Base-by-base conservation (phyloP, 2,797 vertebrate genomes). In the Centropyge bicolor region DNA sequence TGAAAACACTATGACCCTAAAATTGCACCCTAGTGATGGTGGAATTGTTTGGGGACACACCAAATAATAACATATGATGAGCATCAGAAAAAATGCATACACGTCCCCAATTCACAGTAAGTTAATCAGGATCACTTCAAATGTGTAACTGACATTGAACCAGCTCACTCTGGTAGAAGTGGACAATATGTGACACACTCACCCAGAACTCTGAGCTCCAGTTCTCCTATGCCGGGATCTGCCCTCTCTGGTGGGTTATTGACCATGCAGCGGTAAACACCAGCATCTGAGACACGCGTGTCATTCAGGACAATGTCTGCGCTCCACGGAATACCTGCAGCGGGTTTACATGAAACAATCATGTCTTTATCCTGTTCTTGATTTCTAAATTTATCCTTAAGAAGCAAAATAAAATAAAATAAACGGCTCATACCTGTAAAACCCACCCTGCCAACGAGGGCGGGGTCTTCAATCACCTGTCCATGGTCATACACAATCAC, bases 401-500 rank as follows among this genome's bases (percentile, higher is more conserved):
- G 5, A 55, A 35, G 24, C 13, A 64, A 57, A 40, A 43, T 8
- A 8, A 24, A 52, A 52, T 48, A 19, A 48, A n/a, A n/a, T n/a
- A n/a, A n/a, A n/a, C n/a, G 60, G 11, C 27, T 61, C 70, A 12
- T 83, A 94, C 93, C 91, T 93, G 93, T 89, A 57, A 96, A 97
- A 22, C 70, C 90, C 67, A 96, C 95, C n/a, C 96, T 91, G 20
- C 95, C 95, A 1, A 81, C 92, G 54, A 95, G 92, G 10, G 94
- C 94, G 6, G 94, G 90, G 85, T 94, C 94, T 76, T 96, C 96
- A 13, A 96, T 95, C 82, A 96, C 94, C 91, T 96, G 94, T 1
- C 95, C 94, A 2, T 95, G 95, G 83, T 96, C 95, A 8, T 95
- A 97, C 14, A 94, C 94, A 0, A 97, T 96, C 84, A 97, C 95